phyloP scores from a whole-genome alignment of 2,113 vertebrate species.

The Porphyrio hochstetteri region DNA sequence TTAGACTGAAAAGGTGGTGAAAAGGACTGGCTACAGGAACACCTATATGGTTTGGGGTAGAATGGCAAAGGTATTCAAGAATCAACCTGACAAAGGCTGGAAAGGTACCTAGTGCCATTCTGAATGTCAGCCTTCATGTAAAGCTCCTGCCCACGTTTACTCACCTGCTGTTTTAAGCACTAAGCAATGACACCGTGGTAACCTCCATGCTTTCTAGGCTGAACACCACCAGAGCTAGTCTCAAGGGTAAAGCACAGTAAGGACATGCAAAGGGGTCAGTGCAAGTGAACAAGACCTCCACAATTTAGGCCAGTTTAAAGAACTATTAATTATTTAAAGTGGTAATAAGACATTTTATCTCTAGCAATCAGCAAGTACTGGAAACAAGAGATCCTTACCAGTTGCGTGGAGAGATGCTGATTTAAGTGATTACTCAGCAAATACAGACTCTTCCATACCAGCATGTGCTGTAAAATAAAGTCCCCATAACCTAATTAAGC shows the following conservation, averaged over 20 bases:
- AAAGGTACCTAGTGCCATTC: not conserved
- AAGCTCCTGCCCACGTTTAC: not conserved
- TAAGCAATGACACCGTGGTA: not conserved
- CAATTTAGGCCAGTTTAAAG: not conserved
- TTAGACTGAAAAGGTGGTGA: not conserved
- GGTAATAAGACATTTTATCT: not conserved
- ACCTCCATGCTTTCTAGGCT: not conserved
- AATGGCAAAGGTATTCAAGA: not conserved
- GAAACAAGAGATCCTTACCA: not conserved
- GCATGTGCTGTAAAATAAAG: not conserved
- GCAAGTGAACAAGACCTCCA: not conserved
- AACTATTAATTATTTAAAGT: slow-evolving; percentile 29
- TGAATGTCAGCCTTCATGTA: not conserved
- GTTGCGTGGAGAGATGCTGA: not conserved
- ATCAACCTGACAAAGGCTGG: not conserved
- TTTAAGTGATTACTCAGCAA: slow-evolving; percentile 5
- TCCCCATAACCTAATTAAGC: not conserved
- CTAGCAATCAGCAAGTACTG: not conserved
- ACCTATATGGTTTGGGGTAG: not conserved
- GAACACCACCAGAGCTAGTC: not conserved
- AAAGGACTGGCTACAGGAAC: not conserved
- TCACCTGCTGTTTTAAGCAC: not conserved
- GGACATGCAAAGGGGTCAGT: not conserved
- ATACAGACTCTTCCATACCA: not conserved
- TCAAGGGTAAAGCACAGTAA: not conserved